Percentiles rank a stretch among this genome's conserved stretches.
Evolutionary conservation across 2,113 vertebrate genomes (phyloP).

Genomic region (Crypturellus undulatus): DNA sequence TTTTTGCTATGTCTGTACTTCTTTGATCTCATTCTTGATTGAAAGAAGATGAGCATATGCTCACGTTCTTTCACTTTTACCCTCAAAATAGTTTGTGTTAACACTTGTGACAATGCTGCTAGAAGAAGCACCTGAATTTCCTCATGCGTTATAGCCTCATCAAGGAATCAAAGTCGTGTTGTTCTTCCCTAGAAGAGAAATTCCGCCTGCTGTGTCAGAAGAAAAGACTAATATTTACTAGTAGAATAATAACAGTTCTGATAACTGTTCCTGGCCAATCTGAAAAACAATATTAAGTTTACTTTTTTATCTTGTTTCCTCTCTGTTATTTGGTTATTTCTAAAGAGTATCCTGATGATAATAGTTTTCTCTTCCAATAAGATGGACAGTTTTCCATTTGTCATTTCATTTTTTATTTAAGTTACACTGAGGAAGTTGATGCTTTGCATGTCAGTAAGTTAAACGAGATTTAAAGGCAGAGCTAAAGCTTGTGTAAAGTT

Average conservation of each 20-base stretch:
- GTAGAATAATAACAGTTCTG: background rate
- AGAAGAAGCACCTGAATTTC: background rate
- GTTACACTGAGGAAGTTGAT: background rate
- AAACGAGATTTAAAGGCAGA: background rate
- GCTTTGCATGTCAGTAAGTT: background rate
- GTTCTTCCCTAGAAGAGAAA: constrained; percentile 11
- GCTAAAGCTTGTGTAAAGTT: background rate
- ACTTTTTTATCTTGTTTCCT: background rate
- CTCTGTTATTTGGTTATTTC: background rate
- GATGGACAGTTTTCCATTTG: background rate
- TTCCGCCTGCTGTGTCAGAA: background rate
- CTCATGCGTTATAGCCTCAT: background rate
- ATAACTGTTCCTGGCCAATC: background rate
- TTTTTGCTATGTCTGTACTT: background rate
- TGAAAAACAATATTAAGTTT: background rate
- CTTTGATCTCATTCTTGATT: background rate
- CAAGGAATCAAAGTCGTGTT: background rate
- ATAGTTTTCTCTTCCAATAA: background rate
- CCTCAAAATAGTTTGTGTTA: background rate
- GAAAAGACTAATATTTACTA: background rate
- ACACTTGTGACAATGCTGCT: background rate
- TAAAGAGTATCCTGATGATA: background rate
- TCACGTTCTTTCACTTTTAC: background rate
- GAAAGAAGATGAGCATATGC: background rate
- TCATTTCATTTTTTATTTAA: background rate